A percentile compares a stretch with the other conserved stretches of the same genome.
These are phyloP conservation scores for Microcebus murinus DNA, from an alignment of 2,113 vertebrate genomes.

Conservation along the genomic window DNA sequence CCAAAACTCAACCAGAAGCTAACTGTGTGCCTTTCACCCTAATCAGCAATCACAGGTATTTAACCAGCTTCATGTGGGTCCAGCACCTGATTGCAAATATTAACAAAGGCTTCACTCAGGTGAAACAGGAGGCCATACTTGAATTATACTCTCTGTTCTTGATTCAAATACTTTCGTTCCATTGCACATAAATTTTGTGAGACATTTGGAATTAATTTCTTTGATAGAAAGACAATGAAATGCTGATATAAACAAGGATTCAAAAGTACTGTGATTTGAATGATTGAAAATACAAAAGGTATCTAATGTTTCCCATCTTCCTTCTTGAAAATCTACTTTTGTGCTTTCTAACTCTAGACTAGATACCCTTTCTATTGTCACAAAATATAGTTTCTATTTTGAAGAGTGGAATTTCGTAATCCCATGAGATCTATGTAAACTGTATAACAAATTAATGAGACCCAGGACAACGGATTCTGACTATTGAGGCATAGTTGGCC, in stretches of 20 bases:
- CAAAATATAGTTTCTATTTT: not conserved
- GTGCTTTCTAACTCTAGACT: not conserved
- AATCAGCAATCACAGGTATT: not conserved
- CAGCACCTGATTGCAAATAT: not conserved
- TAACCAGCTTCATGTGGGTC: not conserved
- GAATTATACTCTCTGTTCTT: rapidly evolving
- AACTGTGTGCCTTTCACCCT: not conserved
- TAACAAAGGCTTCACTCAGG: not conserved
- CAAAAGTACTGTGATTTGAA: not conserved
- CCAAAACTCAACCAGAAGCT: not conserved
- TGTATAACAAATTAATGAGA: not conserved
- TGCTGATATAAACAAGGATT: not conserved
- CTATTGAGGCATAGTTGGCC: not conserved
- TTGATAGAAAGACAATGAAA: not conserved
- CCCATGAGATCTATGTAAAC: not conserved
- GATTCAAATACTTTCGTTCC: not conserved
- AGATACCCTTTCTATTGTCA: not conserved
- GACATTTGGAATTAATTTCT: not conserved
- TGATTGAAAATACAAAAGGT: not conserved
- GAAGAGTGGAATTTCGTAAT: not conserved
- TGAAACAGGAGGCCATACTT: not conserved
- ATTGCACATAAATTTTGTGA: not conserved
- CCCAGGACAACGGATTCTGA: not conserved
- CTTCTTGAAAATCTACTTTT: not conserved
- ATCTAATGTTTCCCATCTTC: not conserved